These are phyloP conservation scores for Athetis lepigone DNA, from an alignment of 2,888 invertebrate species.

Conservation along the genomic window DNA sequence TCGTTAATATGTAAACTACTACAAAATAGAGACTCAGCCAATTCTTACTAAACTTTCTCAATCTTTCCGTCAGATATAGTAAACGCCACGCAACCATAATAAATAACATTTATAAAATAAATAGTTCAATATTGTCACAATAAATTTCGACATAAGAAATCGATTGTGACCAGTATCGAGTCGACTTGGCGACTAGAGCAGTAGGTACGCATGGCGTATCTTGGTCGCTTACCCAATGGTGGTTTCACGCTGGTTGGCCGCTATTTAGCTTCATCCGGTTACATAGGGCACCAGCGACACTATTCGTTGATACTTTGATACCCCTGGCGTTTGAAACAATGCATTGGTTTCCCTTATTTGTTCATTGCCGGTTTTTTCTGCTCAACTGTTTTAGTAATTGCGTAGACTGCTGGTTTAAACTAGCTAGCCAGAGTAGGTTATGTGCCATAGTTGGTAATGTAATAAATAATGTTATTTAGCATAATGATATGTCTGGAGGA, in stretches of 20 bases:
- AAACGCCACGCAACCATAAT: slow-evolving; percentile 3
- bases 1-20: too few relatives aligned
- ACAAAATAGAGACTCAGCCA: too few relatives aligned
- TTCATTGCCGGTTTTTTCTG: slow-evolving; percentile 28
- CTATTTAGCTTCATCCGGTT: slow-evolving; percentile 73
- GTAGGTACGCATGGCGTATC: slow-evolving; percentile 68
- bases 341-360: slow-evolving; percentile 49
- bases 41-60: too few relatives aligned
- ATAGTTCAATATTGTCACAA: slow-evolving; percentile 37
- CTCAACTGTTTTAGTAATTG: slow-evolving; percentile 26
- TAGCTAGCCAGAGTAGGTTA: background rate
- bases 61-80: background rate
- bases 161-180: slow-evolving; percentile 59
- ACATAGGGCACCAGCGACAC: slow-evolving; percentile 67
- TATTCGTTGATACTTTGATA: slow-evolving; percentile 59
- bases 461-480: slow-evolving; percentile 15
- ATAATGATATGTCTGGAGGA: background rate
- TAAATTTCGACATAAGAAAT: slow-evolving; percentile 62
- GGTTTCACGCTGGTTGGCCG: slow-evolving; percentile 75
- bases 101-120: slow-evolving; percentile 30
- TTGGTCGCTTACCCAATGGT: slow-evolving; percentile 73
- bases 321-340: slow-evolving; percentile 61
- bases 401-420: slow-evolving; percentile 10
- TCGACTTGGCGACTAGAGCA: slow-evolving; percentile 16
- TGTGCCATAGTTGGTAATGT: background rate